Evolutionary conservation across 1,140 invertebrate genomes (phyloP).

Genomic region (Lucilia cuprina): DNA sequence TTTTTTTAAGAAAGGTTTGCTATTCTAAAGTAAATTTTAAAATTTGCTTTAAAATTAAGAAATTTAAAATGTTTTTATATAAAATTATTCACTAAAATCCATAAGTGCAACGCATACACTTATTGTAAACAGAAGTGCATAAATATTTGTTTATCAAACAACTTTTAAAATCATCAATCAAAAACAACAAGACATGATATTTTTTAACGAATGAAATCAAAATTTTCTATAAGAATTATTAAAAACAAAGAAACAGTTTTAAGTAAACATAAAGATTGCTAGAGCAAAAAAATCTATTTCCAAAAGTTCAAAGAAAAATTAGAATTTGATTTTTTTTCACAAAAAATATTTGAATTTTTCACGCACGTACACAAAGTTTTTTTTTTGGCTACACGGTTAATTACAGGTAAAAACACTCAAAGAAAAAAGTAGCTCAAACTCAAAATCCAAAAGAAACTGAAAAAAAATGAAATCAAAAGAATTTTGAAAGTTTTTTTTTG

Average conservation of each 20-base stretch:
- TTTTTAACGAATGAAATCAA: no score
- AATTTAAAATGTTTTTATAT: no score
- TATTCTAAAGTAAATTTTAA: no score
- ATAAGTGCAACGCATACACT: no score
- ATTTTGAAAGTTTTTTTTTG: not conserved
- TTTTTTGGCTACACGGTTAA: not conserved
- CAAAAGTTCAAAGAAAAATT: constrained; percentile 12
- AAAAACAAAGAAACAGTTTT: not conserved
- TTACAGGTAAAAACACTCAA: constrained; percentile 16
- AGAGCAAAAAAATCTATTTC: not conserved
- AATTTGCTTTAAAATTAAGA: no score
- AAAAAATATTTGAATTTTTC: not conserved
- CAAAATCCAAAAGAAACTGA: not conserved
- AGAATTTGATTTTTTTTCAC: not conserved
- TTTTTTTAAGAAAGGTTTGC: no score
- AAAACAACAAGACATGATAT: constrained; percentile 11
- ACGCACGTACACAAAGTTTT: not conserved
- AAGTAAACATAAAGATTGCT: not conserved
- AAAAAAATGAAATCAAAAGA: not conserved
- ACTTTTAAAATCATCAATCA: constrained; percentile 5
- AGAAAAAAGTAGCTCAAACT: not conserved
- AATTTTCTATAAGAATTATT: constrained; percentile 2
- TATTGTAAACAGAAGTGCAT: not conserved
- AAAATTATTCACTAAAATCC: no score
- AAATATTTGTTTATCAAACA: not conserved